Conservation (phyloP, 53 echinoderm and acorn worm genomes). For the Glandiceps talaboti region DNA sequence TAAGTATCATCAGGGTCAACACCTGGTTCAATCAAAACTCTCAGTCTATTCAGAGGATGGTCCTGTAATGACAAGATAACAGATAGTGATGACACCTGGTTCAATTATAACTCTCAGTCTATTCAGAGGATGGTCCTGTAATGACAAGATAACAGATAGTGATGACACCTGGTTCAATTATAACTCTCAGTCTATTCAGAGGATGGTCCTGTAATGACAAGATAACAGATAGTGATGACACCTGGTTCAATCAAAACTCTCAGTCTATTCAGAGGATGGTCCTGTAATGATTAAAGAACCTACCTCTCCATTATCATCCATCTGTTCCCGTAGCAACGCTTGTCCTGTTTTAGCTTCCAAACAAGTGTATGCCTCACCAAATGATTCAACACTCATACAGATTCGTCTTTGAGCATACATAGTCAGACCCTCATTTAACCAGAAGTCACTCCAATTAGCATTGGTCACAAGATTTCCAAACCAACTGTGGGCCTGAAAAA, state of each 20-base stretch:
- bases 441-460: constrained; percentile 59
- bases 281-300: too few species aligned
- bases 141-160: too few species aligned
- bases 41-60: constrained; percentile 41
- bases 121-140: constrained; percentile 43
- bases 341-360: constrained; percentile 50
- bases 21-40: constrained; percentile 40
- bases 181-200: constrained; percentile 37
- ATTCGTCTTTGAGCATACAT: neutral
- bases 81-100: constrained; percentile 33
- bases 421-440: constrained; percentile 36
- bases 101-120: constrained; percentile 38
- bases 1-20: constrained; percentile 54
- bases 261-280: constrained; percentile 41
- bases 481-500: constrained; percentile 51
- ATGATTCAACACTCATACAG: constrained; percentile 28
- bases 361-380: constrained; percentile 48
- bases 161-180: constrained; percentile 37
- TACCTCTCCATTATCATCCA: constrained; percentile 40
- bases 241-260: constrained; percentile 41
- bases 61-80: too few species aligned
- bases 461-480: constrained; percentile 68
- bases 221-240: constrained; percentile 30
- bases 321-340: constrained; percentile 31
- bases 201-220: constrained; percentile 43